Evolutionary conservation across 2,888 invertebrate genomes (phyloP).

Genomic region (Cremastinae sp.): DNA sequence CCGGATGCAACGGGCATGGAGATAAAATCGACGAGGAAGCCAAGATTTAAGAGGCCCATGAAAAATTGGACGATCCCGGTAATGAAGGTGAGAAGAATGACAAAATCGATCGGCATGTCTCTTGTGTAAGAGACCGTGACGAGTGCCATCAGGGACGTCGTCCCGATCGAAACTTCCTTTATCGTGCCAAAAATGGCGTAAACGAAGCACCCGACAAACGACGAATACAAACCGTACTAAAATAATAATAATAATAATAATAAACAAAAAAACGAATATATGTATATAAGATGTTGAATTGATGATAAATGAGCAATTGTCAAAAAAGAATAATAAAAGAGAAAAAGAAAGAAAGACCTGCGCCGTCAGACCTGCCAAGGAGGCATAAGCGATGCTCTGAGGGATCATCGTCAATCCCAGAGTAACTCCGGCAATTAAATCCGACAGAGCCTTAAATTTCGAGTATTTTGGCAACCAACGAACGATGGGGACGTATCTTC

Average conservation of each 20-base stretch:
- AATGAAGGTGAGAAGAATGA: conserved; percentile 89
- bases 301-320: too few relatives aligned
- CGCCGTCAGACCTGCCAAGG: conserved; percentile 91
- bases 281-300: too few relatives aligned
- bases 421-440: conserved; percentile 93
- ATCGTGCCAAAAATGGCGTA: conserved; percentile 94
- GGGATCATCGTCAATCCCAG: conserved; percentile 95
- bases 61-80: conserved; percentile 89
- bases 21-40: conserved; percentile 92
- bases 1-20: conserved; percentile 91
- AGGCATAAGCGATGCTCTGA: conserved; percentile 95
- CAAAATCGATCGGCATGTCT: conserved; percentile 87
- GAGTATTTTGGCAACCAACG: conserved; percentile 87
- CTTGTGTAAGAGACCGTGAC: conserved; percentile 89
- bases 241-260: conserved; percentile 60
- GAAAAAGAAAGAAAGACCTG: conserved; percentile 81
- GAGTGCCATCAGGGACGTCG: conserved; percentile 95
- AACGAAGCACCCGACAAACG: conserved; percentile 91
- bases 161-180: conserved; percentile 94
- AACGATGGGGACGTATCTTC: conserved; percentile 82
- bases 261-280: not conserved
- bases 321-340: too few relatives aligned
- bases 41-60: conserved; percentile 91
- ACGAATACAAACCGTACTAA: conserved; percentile 94
- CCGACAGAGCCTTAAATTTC: conserved; percentile 86